Evolutionary conservation across 2,113 vertebrate species (phyloP), one percentile per base, ranked within the genome.

Genomic region (Oryzias melastigma): DNA sequence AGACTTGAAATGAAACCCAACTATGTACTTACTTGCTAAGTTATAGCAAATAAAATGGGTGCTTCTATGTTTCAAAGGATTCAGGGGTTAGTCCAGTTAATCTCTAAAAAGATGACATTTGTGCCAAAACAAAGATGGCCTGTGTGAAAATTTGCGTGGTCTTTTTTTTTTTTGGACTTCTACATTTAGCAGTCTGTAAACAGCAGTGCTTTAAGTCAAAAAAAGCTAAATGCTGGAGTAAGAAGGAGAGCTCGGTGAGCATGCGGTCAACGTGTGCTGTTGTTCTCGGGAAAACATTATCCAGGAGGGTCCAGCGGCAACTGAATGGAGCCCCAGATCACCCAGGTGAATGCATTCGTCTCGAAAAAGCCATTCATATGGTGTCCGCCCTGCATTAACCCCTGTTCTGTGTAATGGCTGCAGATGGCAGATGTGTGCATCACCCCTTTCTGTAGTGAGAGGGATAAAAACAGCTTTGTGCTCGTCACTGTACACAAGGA

Each of bases 361-460:
- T 70, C 48, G 49, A 77, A 68, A 87, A 78, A 81, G 71, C 65
- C 86, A 52, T 44, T 85, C 66, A 81, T 68, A 75, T 43, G 66
- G 48, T 45, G 71, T 55, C 78, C 41, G 52, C 62, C 88, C 86
- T 73, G 89, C 82, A 90, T 93, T 93, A 92, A 90, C 88, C 91
- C 87, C 81, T 78, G 68, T 17, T 15, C 59, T 82, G 86, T 87
- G 83, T 58, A 86, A 89, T 88, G 73, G 86, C 62, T 56, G 67
- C 7, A 35, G 62, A 56, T 68, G 66, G 78, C 54, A 66, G 64
- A 78, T 71, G 81, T 80, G 73, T 52, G 73, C 60, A 48, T 52
- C 60, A 48, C 70, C 50, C 52, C 56, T 81, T 81, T 88, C 65
- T 58, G 47, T 44, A 57, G 62, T 57, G 73, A 78, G 61, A 73